Evolutionary conservation across 2,888 invertebrate species (phyloP), one percentile per base, ranked within the genome.

Genomic region (Cerastoderma edule): DNA sequence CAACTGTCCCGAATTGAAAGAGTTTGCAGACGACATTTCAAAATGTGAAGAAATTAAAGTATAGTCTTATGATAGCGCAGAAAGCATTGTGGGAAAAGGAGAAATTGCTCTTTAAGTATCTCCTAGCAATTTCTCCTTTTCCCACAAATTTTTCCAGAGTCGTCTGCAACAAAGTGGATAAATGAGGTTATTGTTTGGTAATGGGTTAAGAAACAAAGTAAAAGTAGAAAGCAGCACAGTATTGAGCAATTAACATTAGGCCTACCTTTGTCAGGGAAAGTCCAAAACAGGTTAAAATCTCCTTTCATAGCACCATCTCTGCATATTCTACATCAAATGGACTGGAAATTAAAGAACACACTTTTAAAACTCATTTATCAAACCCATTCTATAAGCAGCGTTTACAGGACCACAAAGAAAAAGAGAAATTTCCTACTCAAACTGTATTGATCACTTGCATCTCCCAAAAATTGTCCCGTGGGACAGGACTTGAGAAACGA

Each of bases 401-500:
- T 19, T 57, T 33, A n/a, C 16, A 16, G 57, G 32, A 28, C 60
- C 33, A 60, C 35, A 60, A 39, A 60, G 39, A 60, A 60, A 39
- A 53, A 53, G 50, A 22, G 24, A 50, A n/a, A 50, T 22, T 50
- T 50, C 22, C 50, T 50, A 50, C 28, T 27, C 60, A 60, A 60
- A 39, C n/a, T 39, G 10, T 60, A 60, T 60, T 60, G 60, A 60
- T 60, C 60, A 60, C 60, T 60, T 60, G 60, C n/a, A n/a, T n/a
- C n/a, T 60, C 39, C 28, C 28, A 32, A 60, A 50, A 60, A 39
- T 5, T 6, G 39, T 60, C 60, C 60, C 60, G 1, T 8, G 39
- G 60, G 60, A 60, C 60, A 16, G 13, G 35, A 27, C 39, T 60
- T 24, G 35, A 24, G 39, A 60, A 60, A 60, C 27, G 35, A 39